phyloP scores from a whole-genome alignment of 2,797 vertebrate genomes.

The Euphonia xanthogaster region DNA sequence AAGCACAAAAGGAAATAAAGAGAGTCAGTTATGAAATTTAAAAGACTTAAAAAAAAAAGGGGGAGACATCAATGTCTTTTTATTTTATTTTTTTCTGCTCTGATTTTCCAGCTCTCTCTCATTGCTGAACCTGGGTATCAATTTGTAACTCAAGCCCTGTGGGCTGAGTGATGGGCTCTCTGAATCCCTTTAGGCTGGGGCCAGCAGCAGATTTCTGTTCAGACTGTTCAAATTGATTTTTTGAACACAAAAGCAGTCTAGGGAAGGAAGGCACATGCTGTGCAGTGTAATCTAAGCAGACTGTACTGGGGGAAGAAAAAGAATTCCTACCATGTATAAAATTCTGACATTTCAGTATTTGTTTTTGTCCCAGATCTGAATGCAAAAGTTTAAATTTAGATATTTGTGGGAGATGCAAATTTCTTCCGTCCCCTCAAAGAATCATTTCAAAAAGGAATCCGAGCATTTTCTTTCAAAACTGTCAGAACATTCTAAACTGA shows the following conservation, averaged over 20 bases:
- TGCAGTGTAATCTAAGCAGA: slow-evolving; percentile 24
- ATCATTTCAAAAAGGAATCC: not conserved
- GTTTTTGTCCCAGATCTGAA: slow-evolving; percentile 35
- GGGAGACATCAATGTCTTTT: not conserved
- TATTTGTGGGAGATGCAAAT: slow-evolving; percentile 49
- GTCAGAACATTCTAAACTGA: slow-evolving; percentile 9
- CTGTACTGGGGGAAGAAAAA: not conserved
- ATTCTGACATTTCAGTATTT: slow-evolving; percentile 38
- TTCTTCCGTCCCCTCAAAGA: slow-evolving; percentile 14
- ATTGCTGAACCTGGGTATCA: slow-evolving; percentile 9
- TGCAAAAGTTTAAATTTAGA: slow-evolving; percentile 42
- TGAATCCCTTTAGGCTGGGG: not conserved
- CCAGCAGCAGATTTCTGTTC: not conserved
- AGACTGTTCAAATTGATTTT: slow-evolving; percentile 5
- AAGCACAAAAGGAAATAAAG: not conserved
- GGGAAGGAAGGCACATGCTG: not conserved
- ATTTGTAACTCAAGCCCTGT: not conserved
- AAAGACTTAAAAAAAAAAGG: not conserved
- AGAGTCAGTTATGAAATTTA: not conserved
- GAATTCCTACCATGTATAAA: not conserved
- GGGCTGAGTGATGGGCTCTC: not conserved
- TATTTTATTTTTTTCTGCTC: not conserved
- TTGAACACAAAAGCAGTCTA: not conserved
- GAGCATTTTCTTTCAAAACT: slow-evolving; percentile 20
- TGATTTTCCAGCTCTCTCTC: slow-evolving; percentile 11